Conservation (phyloP, 1,140 invertebrate species). For the Drosophila gunungcola region DNA sequence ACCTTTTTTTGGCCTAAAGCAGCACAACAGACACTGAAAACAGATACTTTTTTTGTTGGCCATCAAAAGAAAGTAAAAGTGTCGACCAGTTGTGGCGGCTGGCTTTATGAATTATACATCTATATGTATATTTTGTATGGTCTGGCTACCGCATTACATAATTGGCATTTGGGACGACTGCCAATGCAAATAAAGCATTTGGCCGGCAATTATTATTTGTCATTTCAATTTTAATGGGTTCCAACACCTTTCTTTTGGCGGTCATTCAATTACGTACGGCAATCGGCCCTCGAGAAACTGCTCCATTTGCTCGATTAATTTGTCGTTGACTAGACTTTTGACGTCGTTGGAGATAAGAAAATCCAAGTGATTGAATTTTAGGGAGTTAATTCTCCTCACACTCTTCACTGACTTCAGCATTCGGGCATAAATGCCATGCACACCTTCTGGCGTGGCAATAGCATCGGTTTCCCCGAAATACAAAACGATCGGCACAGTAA, state of each 20-base stretch:
- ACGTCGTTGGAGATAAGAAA: constrained; percentile 88
- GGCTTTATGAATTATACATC: constrained; percentile 36
- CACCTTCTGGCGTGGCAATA: constrained; percentile 87
- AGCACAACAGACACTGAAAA: constrained; percentile 27
- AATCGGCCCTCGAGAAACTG: constrained; percentile 76
- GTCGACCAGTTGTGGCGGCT: constrained; percentile 40
- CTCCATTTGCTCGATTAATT: constrained; percentile 81
- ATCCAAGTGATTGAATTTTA: constrained; percentile 87
- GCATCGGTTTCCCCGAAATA: constrained; percentile 91
- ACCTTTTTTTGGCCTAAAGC: constrained; percentile 60
- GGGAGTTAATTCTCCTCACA: constrained; percentile 83
- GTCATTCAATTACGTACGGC: constrained; percentile 76
- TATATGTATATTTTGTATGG: constrained; percentile 48
- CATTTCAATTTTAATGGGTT: constrained; percentile 49
- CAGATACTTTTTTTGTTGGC: constrained; percentile 57
- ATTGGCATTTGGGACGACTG: constrained; percentile 60
- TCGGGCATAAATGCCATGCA: constrained; percentile 86
- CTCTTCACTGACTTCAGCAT: constrained; percentile 75
- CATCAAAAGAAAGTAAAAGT: constrained; percentile 61
- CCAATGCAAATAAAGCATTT: constrained; percentile 69
- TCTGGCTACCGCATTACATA: constrained; percentile 63
- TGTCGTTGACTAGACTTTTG: constrained; percentile 87
- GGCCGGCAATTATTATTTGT: constrained; percentile 37
- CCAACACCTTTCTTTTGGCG: constrained; percentile 33
- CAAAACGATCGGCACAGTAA: constrained; percentile 88